Conservation (phyloP, 23 tunicate species). For the Clavelina lepadiformis region DNA sequence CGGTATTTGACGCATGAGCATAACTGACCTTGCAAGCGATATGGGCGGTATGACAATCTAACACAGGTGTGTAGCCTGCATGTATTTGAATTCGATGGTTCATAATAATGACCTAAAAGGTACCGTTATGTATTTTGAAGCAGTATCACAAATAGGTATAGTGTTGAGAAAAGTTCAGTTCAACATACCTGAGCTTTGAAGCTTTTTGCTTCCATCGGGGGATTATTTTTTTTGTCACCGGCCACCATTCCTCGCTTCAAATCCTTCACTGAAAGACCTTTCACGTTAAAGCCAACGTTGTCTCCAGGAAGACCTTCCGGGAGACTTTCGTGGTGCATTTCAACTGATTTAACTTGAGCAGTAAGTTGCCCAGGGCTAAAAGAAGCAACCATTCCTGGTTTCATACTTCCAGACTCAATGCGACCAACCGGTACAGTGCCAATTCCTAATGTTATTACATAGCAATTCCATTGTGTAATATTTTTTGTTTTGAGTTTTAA, state of each 20-base stretch:
- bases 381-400: slow-evolving; percentile 76
- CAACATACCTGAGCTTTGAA: slow-evolving; percentile 77
- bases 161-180: no score
- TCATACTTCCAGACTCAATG: slow-evolving; percentile 96
- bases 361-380: slow-evolving; percentile 73
- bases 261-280: slow-evolving; percentile 94
- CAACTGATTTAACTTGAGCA: slow-evolving; percentile 97
- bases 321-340: slow-evolving; percentile 85
- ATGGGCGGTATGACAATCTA: slow-evolving; percentile 93
- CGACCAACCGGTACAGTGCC: slow-evolving; percentile 99
- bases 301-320: slow-evolving; percentile 87
- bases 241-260: slow-evolving; percentile 93
- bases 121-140: no score
- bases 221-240: slow-evolving; percentile 84
- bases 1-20: no score
- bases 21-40: slow-evolving; percentile 96
- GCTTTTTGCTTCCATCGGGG: slow-evolving; percentile 48
- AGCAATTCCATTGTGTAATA: no score
- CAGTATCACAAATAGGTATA: no score
- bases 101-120: slow-evolving; percentile 73
- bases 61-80: slow-evolving; percentile 73
- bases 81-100: slow-evolving; percentile 77
- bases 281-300: slow-evolving; percentile 96
- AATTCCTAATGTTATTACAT: slow-evolving; percentile 49
- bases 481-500: no score